phyloP scores from a whole-genome alignment of 1,140 invertebrate genomes.

The Meloidogyne hapla region DNA sequence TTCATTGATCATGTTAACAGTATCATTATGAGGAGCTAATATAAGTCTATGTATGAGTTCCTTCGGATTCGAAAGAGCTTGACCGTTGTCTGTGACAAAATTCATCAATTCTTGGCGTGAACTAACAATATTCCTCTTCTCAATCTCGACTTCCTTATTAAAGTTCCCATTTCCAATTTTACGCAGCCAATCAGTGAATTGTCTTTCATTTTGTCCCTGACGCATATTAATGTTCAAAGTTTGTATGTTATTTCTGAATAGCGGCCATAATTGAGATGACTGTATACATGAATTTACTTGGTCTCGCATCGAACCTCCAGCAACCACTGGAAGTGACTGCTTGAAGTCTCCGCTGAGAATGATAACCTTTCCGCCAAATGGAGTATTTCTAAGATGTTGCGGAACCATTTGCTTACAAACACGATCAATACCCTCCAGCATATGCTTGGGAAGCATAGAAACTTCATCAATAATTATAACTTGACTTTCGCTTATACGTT shows the following conservation, averaged over 20 bases:
- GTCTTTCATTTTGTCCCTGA: no score
- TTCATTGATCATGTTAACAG: not conserved
- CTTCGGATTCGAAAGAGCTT: not conserved
- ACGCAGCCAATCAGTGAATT: no score
- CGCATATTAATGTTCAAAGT: not conserved
- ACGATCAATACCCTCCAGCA: constrained; percentile 4
- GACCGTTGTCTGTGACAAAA: not conserved
- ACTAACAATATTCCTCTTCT: no score
- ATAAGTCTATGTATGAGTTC: not conserved
- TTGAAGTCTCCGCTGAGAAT: constrained; percentile 11
- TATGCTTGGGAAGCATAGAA: constrained; percentile 11
- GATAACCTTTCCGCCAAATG: constrained; percentile 10
- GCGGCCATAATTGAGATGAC: not conserved
- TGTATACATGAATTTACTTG: not conserved
- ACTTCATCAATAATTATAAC: constrained; percentile 24
- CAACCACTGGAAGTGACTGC: constrained; percentile 14
- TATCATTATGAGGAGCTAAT: constrained; percentile 3
- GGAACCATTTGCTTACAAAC: not conserved
- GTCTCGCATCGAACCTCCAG: not conserved
- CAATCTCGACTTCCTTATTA: no score
- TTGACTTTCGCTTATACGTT: not conserved
- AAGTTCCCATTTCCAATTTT: no score
- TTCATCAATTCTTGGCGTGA: no score
- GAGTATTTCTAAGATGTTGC: not conserved
- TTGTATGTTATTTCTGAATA: not conserved